A percentile compares a stretch with the other conserved stretches of the same genome.
phyloP scores from a whole-genome alignment of 2,113 vertebrate genomes.

The Heptranchias perlo region DNA sequence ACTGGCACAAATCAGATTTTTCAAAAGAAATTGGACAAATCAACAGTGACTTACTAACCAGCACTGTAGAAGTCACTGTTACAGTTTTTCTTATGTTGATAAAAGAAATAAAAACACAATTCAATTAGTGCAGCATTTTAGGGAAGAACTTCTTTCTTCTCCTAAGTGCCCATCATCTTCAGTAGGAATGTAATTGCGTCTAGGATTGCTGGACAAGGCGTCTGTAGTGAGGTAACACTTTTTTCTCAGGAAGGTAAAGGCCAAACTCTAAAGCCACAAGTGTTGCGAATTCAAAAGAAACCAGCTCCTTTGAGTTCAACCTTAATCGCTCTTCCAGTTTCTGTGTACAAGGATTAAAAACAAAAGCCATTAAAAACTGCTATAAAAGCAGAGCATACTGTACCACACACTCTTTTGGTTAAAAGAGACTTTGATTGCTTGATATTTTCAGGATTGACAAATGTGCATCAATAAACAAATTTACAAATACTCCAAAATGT shows the following conservation, averaged over 20 bases:
- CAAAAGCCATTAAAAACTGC: background rate
- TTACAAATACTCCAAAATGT: background rate
- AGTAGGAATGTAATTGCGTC: slow-evolving; percentile 40
- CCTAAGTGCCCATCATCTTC: background rate
- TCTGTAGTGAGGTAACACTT: slow-evolving; percentile 91
- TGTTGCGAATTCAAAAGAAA: slow-evolving; percentile 88
- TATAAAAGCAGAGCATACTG: background rate
- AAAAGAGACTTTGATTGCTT: background rate
- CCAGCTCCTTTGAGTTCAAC: slow-evolving; percentile 84
- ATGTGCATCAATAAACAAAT: background rate
- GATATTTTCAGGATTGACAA: background rate
- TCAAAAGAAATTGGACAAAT: background rate
- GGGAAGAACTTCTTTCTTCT: slow-evolving; percentile 3
- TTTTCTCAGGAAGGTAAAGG: slow-evolving; percentile 86
- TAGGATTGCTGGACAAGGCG: slow-evolving; percentile 79
- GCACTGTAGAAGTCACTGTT: background rate
- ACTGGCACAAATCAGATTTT: background rate
- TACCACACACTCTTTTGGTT: background rate
- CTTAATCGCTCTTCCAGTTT: slow-evolving; percentile 93
- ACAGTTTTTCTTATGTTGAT: background rate
- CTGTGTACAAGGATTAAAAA: slow-evolving; percentile 51
- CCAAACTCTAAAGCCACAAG: slow-evolving; percentile 95
- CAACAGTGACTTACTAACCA: background rate
- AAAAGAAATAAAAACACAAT: background rate
- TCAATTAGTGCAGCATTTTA: slow-evolving; percentile 16